Percentiles rank a stretch among this genome's conserved stretches.
These are phyloP conservation scores for Bombus pascuorum DNA, from an alignment of 1,140 invertebrate genomes.

Conservation along the genomic window DNA sequence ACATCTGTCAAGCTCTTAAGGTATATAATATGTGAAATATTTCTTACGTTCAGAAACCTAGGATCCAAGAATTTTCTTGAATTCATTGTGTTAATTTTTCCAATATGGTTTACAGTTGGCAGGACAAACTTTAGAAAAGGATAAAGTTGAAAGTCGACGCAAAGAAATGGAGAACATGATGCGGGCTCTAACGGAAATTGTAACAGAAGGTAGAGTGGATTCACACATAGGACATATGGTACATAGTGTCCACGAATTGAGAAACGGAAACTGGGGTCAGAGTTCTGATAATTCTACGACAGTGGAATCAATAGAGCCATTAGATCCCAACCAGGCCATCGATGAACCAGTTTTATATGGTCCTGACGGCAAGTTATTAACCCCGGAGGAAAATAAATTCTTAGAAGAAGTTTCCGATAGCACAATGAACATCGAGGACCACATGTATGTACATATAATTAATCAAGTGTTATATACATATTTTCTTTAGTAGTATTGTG, in stretches of 20 bases:
- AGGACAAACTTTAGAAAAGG: constrained; percentile 78
- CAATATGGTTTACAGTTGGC: constrained; percentile 68
- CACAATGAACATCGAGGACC: constrained; percentile 58
- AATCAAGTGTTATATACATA: background rate
- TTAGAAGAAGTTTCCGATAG: constrained; percentile 61
- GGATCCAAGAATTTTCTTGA: background rate
- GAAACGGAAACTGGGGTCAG: constrained; percentile 77
- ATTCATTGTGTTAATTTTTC: background rate
- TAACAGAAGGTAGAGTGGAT: constrained; percentile 76
- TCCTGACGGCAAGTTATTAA: constrained; percentile 78
- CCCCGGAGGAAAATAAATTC: constrained; percentile 79
- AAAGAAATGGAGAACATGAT: constrained; percentile 80
- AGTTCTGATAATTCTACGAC: constrained; percentile 59
- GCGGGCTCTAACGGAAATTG: constrained; percentile 76
- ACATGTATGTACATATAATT: constrained; percentile 61
- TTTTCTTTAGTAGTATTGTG: no score
- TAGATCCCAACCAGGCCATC: constrained; percentile 49
- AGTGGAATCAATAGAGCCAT: constrained; percentile 54
- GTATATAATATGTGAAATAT: constrained; percentile 44
- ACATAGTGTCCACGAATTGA: constrained; percentile 75
- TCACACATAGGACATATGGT: constrained; percentile 77
- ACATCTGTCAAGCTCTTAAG: constrained; percentile 82
- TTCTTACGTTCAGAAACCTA: background rate
- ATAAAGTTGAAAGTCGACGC: constrained; percentile 45
- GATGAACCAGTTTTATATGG: constrained; percentile 79